phyloP scores from a whole-genome alignment of 2,113 vertebrate species.

The Lontra canadensis region DNA sequence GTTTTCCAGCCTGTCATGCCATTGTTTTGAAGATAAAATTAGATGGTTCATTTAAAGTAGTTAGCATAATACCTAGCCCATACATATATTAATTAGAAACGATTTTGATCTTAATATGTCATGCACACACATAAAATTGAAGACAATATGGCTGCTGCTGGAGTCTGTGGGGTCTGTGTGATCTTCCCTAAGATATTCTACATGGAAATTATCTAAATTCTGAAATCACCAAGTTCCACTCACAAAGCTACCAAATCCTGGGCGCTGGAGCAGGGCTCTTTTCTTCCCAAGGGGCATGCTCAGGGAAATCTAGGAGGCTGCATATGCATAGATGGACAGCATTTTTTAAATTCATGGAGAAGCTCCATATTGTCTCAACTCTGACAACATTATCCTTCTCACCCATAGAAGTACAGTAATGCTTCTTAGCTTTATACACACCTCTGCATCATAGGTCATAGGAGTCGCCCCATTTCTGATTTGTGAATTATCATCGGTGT shows the following conservation, averaged over 20 bases:
- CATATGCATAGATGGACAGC: accelerated
- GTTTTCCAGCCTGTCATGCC: not conserved
- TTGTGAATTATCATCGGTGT: not conserved
- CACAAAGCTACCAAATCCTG: not conserved
- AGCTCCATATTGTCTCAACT: not conserved
- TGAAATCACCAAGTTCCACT: not conserved
- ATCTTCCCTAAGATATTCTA: not conserved
- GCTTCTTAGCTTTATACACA: not conserved
- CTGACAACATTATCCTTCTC: not conserved
- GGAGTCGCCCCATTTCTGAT: not conserved
- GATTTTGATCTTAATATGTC: not conserved
- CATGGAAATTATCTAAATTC: not conserved
- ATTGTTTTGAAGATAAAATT: not conserved
- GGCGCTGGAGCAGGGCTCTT: accelerated
- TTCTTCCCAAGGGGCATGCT: not conserved
- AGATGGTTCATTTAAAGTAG: not conserved
- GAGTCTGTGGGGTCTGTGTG: not conserved
- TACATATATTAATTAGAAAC: not conserved
- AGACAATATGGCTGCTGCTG: not conserved
- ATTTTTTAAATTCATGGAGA: not conserved
- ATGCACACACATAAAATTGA: not conserved
- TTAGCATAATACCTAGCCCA: not conserved
- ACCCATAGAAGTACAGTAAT: accelerated
- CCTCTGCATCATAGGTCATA: not conserved
- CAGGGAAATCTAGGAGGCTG: not conserved